Percentiles rank a stretch among this genome's conserved stretches.
Evolutionary conservation across 1,140 invertebrate genomes (phyloP).

Genomic region (Sarcophaga bullata): DNA sequence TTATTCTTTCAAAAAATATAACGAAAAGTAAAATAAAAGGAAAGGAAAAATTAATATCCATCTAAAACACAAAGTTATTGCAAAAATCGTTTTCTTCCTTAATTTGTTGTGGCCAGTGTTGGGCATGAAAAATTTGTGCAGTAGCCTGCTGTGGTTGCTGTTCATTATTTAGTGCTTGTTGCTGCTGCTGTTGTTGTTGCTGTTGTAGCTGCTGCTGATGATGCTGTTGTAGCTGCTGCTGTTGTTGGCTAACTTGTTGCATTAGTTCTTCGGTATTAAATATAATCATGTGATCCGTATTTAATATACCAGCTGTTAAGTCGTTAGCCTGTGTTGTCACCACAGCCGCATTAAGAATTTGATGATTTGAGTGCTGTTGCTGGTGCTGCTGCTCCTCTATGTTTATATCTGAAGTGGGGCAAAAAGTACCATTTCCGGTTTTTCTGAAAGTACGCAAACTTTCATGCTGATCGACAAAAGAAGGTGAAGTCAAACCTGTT

Average conservation of each 20-base stretch:
- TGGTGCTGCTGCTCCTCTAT: conserved; percentile 28
- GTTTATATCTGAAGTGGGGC: background rate
- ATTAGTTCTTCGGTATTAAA: conserved; percentile 41
- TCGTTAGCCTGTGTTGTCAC: conserved; percentile 41
- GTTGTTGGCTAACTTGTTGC: conserved; percentile 6
- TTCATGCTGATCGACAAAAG: background rate
- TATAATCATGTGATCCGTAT: conserved; percentile 42
- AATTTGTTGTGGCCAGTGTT: conserved; percentile 17
- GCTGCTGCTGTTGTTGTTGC: conserved; percentile 31
- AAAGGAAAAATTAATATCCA: background rate
- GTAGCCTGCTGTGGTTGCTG: conserved; percentile 13
- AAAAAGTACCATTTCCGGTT: background rate
- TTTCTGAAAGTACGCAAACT: conserved; percentile 15
- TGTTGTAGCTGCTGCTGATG: conserved; percentile 40
- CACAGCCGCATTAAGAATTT: background rate
- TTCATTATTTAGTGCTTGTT: background rate
- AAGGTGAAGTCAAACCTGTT: background rate
- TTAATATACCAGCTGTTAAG: conserved; percentile 25
- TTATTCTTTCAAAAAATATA: no score
- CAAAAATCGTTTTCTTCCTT: conserved; percentile 36
- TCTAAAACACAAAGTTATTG: conserved; percentile 17
- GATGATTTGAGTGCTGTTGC: conserved; percentile 19
- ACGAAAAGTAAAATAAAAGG: no score
- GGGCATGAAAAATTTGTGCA: conserved; percentile 6
- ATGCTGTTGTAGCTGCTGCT: conserved; percentile 30